A percentile compares a stretch with the other conserved stretches of the same genome.
Evolutionary conservation across 2,888 invertebrate species (phyloP).

Genomic region (Fabriciana adippe): DNA sequence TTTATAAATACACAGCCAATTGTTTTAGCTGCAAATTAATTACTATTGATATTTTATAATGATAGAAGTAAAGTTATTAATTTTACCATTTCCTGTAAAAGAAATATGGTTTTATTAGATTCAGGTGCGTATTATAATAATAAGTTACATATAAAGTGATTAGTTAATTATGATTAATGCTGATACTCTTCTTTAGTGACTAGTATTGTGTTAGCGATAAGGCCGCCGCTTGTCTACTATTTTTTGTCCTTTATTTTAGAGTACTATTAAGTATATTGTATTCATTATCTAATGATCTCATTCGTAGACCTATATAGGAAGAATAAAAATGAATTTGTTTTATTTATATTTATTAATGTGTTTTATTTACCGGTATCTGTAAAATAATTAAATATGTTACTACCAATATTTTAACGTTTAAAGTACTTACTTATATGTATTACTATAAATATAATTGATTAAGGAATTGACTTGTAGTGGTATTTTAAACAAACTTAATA

Average conservation of each 20-base stretch:
- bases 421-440: neutral
- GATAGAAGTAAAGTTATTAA: neutral
- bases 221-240: neutral
- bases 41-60: too few species aligned
- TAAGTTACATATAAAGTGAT: too few species aligned
- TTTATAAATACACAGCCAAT: too few species aligned
- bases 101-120: constrained; percentile 4
- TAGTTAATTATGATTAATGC: neutral
- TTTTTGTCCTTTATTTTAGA: too few species aligned
- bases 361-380: constrained; percentile 44
- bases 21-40: too few species aligned
- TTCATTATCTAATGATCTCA: too few species aligned
- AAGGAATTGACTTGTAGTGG: too few species aligned
- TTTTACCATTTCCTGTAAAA: constrained; percentile 29
- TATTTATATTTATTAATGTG: neutral
- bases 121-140: neutral
- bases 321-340: too few species aligned
- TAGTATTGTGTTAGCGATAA: neutral
- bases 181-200: neutral
- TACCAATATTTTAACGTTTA: neutral
- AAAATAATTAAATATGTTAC: constrained; percentile 27
- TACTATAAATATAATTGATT: neutral
- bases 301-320: too few species aligned
- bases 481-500: too few species aligned
- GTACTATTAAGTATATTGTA: too few species aligned